phyloP scores from a whole-genome alignment of 2,797 vertebrate species.

The Centropyge bicolor region DNA sequence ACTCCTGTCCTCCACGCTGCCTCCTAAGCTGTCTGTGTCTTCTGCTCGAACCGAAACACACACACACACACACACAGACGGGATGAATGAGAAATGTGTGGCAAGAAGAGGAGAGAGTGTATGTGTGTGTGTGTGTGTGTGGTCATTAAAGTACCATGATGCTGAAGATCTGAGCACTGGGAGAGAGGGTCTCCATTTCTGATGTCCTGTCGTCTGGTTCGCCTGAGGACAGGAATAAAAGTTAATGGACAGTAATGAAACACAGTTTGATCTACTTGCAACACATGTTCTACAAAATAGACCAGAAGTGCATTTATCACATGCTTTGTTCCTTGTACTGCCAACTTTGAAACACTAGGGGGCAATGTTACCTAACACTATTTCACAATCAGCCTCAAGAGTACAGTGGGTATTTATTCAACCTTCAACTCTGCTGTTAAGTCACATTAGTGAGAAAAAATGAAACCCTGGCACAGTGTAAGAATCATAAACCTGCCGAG shows the following conservation, averaged over 20 bases:
- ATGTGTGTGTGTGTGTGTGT: too few relatives aligned
- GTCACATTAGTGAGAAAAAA: constrained; percentile 26
- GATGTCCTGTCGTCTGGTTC: constrained; percentile 97
- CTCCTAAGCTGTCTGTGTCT: constrained; percentile 82
- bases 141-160: constrained; percentile 87
- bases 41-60: constrained; percentile 79
- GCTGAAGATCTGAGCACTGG: constrained; percentile 97
- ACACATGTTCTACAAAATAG: background rate
- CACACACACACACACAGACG: background rate
- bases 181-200: constrained; percentile 97
- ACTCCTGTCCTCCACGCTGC: constrained; percentile 91
- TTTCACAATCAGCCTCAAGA: background rate
- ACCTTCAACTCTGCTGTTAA: constrained; percentile 51
- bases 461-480: constrained; percentile 39
- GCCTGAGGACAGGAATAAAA: constrained; percentile 71
- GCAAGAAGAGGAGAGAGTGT: background rate
- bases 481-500: constrained; percentile 56
- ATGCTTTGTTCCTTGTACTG: constrained; percentile 26
- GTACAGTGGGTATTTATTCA: constrained; percentile 31
- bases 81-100: background rate
- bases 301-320: background rate
- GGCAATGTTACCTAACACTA: constrained; percentile 70
- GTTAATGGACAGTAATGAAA: background rate
- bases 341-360: constrained; percentile 69
- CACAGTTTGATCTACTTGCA: background rate